Evolutionary conservation across 2,888 invertebrate species (phyloP).

Genomic region (Polietes domitor): DNA sequence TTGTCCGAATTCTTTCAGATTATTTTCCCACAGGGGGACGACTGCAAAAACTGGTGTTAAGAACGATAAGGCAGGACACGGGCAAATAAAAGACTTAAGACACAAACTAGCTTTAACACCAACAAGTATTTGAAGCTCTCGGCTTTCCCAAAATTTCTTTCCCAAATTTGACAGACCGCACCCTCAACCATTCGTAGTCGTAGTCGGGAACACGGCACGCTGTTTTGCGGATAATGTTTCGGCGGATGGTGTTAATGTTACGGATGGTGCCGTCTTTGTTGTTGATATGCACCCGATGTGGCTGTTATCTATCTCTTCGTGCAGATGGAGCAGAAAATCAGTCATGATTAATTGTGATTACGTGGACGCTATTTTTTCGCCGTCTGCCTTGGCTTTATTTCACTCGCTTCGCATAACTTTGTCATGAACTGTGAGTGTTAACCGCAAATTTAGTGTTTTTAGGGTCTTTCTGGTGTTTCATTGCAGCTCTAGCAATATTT

Average conservation of each 20-base stretch:
- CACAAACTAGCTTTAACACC: not conserved
- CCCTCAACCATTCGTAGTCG: not conserved
- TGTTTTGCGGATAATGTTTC: not conserved
- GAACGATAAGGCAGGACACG: not conserved
- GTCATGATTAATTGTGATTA: constrained; percentile 64
- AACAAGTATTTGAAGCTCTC: too few relatives aligned
- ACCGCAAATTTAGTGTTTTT: constrained; percentile 17
- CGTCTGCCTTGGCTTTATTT: constrained; percentile 28
- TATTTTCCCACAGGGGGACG: too few relatives aligned
- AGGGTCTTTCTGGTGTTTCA: not conserved
- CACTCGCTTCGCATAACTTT: not conserved
- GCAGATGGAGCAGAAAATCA: constrained; percentile 36
- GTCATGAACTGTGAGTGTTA: not conserved
- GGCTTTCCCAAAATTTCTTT: not conserved
- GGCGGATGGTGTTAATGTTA: constrained; percentile 7
- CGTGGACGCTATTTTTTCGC: constrained; percentile 47
- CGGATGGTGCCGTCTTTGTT: not conserved
- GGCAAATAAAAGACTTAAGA: constrained; percentile 3
- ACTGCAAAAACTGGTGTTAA: not conserved
- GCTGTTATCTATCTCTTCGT: constrained; percentile 28
- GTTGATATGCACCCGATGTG: not conserved
- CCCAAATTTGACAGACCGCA: not conserved
- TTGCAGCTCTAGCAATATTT: not conserved
- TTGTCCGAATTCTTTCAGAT: too few relatives aligned
- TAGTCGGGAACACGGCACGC: not conserved